phyloP scores from a whole-genome alignment of 2,113 vertebrate species.

The Callopanchax toddi region DNA sequence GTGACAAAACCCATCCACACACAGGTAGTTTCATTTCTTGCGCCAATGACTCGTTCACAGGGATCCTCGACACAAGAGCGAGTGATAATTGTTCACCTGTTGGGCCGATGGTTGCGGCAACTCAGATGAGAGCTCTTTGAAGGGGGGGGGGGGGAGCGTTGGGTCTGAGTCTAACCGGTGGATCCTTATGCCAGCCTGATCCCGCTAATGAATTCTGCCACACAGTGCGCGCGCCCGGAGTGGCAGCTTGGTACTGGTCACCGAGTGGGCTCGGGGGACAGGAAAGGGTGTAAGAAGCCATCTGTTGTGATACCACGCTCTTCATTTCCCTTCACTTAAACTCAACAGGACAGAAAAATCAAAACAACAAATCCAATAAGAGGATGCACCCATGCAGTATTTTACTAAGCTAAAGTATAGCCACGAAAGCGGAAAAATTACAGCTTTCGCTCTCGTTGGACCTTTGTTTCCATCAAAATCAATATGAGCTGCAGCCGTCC shows the following conservation, averaged over 20 bases:
- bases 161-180: not conserved
- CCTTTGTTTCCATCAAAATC: slow-evolving; percentile 12
- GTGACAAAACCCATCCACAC: slow-evolving; percentile 44
- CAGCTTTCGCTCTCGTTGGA: slow-evolving; percentile 14
- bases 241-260: slow-evolving; percentile 53
- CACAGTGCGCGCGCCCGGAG: slow-evolving; percentile 43
- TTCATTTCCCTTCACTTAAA: slow-evolving; percentile 22
- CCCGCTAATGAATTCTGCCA: slow-evolving; percentile 64
- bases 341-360: slow-evolving; percentile 8
- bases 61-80: slow-evolving; percentile 31
- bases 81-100: slow-evolving; percentile 30
- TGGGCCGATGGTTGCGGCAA: not conserved
- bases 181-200: slow-evolving; percentile 47
- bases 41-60: slow-evolving; percentile 54
- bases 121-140: slow-evolving; percentile 21
- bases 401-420: not conserved
- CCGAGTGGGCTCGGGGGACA: slow-evolving; percentile 52
- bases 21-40: slow-evolving; percentile 64
- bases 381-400: not conserved
- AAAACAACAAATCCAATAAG: not conserved
- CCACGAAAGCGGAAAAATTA: slow-evolving; percentile 22
- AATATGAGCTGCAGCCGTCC: slow-evolving; percentile 27
- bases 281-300: slow-evolving; percentile 45
- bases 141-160: too few species aligned
- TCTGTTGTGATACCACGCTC: slow-evolving; percentile 47